Base-by-base conservation (phyloP, 2,113 vertebrate genomes). In the Murina feae region DNA sequence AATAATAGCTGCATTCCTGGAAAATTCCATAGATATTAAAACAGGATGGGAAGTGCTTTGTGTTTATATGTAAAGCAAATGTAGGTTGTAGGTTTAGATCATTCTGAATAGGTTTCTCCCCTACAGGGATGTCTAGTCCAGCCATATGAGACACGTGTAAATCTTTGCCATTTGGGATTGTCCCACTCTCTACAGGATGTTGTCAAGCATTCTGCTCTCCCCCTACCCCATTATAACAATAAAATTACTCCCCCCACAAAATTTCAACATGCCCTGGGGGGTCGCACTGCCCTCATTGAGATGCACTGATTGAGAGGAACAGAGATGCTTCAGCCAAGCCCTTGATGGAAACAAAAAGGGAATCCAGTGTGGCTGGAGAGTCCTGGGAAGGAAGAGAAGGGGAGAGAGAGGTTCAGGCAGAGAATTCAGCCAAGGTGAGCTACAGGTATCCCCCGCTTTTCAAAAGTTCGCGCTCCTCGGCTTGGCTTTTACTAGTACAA, bases 21-120 rank as follows among this genome's bases (percentile, higher is more conserved):
- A 94, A 87, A 75, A 47, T 44, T 60, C 42, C 3, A 14, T 58
- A 12, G 58, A 51, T 28, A 81, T 47, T 84, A 75, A 92, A 92
- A 35, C 37, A 23, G 16, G 32, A 63, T 4, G 10, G 39, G 35
- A 87, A 35, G 83, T 14, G 4, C 55, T 84, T 75, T 18, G 32
- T 79, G 49, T 49, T 71, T 74, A 47, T 39, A 47, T 16, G 60
- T 47, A 49, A 88, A 91, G 60, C 5, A 25, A 68, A 68, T 53
- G 80, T 35, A 32, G 2, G 11, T 69, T 72, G 81, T 79, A 79
- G 55, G 71, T 44, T 53, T 58, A 60, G 53, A 47, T 69, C 6
- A 35, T 30, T 17, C 23, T n/a, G n/a, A 53, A 72, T 18, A 68
- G 42, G 47, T 28, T 78, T 81, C 82, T 89, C 58, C 66, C 13